These are phyloP conservation scores for Amphiprion clarkii DNA, from an alignment of 2,797 vertebrate genomes.

Conservation along the genomic window DNA sequence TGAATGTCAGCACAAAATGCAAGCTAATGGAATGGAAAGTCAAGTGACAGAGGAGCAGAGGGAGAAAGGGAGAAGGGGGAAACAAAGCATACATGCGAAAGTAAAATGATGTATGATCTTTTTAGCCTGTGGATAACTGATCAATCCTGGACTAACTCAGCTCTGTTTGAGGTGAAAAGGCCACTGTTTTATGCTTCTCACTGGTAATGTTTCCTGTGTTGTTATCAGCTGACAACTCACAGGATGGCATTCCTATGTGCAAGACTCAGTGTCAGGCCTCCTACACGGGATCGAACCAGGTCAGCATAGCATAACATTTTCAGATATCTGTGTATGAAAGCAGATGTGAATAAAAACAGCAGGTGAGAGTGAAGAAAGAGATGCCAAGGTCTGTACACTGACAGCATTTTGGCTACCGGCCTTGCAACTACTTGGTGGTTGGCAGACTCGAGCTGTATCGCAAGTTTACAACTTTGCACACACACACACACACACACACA, in stretches of 20 bases:
- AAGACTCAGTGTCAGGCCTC: background rate
- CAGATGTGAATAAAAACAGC: background rate
- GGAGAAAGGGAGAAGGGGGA: background rate
- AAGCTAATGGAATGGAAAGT: constrained; percentile 39
- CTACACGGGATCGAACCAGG: background rate
- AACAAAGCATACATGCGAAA: background rate
- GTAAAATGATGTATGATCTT: background rate
- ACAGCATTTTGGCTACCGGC: constrained; percentile 9
- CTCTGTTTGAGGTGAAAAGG: background rate
- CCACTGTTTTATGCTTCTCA: background rate
- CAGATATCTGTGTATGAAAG: background rate
- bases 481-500: background rate
- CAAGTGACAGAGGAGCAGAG: background rate
- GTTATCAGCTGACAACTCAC: background rate
- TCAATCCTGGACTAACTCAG: constrained; percentile 7
- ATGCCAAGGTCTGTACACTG: background rate
- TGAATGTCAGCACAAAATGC: constrained; percentile 31
- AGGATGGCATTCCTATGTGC: background rate
- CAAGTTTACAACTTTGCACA: constrained; percentile 33
- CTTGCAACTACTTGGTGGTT: background rate
- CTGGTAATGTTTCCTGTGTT: background rate
- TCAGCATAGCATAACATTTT: background rate
- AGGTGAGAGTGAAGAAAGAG: background rate
- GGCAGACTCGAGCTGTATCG: constrained; percentile 8
- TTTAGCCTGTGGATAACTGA: background rate